Conservation (phyloP, 2,888 invertebrate genomes). For the Clitarchus hookeri region DNA sequence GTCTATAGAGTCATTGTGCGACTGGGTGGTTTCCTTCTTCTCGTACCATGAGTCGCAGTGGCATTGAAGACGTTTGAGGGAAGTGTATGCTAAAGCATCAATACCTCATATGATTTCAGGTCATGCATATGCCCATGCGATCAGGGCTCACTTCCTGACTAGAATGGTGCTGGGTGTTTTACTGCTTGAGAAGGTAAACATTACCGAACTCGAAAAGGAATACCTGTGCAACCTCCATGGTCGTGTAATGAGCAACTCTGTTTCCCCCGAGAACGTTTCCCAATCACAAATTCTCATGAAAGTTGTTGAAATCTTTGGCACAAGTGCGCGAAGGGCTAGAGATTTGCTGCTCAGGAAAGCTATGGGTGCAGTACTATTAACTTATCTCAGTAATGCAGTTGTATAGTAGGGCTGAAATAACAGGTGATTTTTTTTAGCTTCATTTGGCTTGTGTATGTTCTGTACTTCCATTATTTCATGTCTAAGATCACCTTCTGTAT, state of each 20-base stretch:
- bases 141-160: conserved; percentile 26
- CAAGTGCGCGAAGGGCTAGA: not conserved
- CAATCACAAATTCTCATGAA: not conserved
- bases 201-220: not conserved
- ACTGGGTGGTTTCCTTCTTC: conserved; percentile 31
- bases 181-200: not conserved
- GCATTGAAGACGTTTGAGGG: conserved; percentile 4
- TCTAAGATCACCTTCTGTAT: not conserved
- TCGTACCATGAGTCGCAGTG: conserved; percentile 20
- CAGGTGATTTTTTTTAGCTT: not conserved
- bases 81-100: conserved; percentile 23
- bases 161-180: not conserved
- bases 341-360: not conserved
- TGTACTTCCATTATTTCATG: not conserved
- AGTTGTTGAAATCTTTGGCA: not conserved
- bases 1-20: not conserved
- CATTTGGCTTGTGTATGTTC: not conserved
- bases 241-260: not conserved
- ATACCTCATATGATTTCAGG: too few relatives aligned
- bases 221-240: not conserved
- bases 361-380: not conserved
- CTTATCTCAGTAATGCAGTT: not conserved
- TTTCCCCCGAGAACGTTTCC: not conserved
- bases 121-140: too few relatives aligned
- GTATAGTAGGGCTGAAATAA: not conserved